Evolutionary conservation across 2,797 vertebrate genomes (phyloP).

Genomic region (Fringilla coelebs): DNA sequence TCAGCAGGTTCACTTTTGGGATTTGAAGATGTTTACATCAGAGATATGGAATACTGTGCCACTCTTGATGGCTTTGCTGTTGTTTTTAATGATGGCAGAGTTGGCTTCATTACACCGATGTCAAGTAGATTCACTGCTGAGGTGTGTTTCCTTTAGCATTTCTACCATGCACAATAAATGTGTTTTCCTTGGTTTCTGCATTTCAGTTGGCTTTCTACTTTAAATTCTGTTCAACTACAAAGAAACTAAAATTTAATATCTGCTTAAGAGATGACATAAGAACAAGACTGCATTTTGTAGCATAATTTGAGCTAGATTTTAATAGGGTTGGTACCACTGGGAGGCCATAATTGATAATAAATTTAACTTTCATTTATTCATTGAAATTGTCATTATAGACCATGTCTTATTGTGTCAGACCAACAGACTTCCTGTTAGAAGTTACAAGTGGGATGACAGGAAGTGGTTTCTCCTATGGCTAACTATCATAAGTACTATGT

Average conservation of each 20-base stretch:
- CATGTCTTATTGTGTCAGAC: not conserved
- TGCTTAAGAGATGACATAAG: not conserved
- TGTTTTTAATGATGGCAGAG: conserved; percentile 93
- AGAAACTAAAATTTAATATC: not conserved
- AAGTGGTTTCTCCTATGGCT: not conserved
- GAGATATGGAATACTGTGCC: conserved; percentile 93
- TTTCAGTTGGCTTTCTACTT: not conserved
- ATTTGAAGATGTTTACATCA: conserved; percentile 85
- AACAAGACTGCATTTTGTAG: not conserved
- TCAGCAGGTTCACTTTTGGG: conserved; percentile 91
- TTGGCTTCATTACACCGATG: conserved; percentile 95
- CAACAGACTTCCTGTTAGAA: not conserved
- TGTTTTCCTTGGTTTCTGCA: not conserved
- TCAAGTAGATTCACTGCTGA: conserved; percentile 89
- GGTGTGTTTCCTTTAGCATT: conserved; percentile 72
- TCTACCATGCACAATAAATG: not conserved
- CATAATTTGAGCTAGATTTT: not conserved
- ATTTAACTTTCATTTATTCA: not conserved
- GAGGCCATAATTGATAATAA: not conserved
- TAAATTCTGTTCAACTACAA: not conserved
- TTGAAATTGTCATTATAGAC: not conserved
- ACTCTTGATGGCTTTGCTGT: conserved; percentile 95
- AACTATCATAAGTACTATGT: not conserved
- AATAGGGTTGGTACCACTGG: not conserved
- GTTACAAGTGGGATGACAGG: not conserved